Percentiles rank a stretch among this genome's conserved stretches.
phyloP scores from a whole-genome alignment of 2,113 vertebrate genomes.

The Martes martes region DNA sequence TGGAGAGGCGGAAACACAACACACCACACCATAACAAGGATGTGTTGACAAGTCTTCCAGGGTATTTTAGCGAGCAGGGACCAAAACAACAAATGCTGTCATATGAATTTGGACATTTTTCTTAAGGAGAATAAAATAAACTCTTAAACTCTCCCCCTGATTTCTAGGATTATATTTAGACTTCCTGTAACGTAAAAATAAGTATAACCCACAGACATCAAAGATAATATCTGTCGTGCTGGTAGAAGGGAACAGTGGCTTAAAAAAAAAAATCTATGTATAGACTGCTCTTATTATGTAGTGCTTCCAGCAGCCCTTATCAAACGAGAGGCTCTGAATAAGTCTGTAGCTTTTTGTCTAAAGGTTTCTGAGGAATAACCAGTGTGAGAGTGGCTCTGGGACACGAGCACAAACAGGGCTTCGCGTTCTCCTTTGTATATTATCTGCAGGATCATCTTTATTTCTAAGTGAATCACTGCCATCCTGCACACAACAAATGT shows the following conservation, averaged over 20 bases:
- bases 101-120: not conserved
- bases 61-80: not conserved
- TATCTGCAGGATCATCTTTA: not conserved
- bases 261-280: not conserved
- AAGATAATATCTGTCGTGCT: not conserved
- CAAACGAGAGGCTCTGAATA: not conserved
- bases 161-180: not conserved
- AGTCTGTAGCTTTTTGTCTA: not conserved
- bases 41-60: not conserved
- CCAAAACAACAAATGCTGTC: not conserved
- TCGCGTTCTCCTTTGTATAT: no score
- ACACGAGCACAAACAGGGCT: not conserved
- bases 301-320: not conserved
- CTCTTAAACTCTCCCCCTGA: not conserved
- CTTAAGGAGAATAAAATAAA: not conserved
- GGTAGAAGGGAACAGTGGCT: not conserved
- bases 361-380: not conserved
- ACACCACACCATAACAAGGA: not conserved
- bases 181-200: not conserved
- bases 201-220: not conserved
- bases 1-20: not conserved
- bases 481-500: not conserved
- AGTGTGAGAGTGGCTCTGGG: fast-evolving
- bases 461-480: not conserved
- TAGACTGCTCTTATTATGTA: not conserved